Percentiles rank a stretch among this genome's conserved stretches.
Conservation (phyloP, 2,113 vertebrate genomes). For the Stigmatopora argus region DNA sequence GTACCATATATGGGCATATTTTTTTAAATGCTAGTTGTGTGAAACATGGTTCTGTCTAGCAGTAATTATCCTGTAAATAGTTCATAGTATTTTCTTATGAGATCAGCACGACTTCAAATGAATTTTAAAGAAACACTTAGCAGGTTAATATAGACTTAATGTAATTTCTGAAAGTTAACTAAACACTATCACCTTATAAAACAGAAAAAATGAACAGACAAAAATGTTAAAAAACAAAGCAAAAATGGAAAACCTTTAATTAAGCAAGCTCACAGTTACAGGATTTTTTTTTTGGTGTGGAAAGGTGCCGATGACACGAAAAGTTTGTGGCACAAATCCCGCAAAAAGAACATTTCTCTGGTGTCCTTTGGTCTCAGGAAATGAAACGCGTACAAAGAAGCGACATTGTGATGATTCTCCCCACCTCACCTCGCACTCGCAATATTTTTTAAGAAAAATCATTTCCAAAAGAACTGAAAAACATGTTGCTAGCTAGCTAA, state of each 20-base stretch:
- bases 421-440: constrained; percentile 8
- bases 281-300: constrained; percentile 35
- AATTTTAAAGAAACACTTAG: too few relatives aligned
- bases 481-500: constrained; percentile 29
- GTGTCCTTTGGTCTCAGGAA: constrained; percentile 59
- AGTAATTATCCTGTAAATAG: too few relatives aligned
- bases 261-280: constrained; percentile 62
- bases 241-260: constrained; percentile 61
- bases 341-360: constrained; percentile 32
- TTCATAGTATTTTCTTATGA: too few relatives aligned
- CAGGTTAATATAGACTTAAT: too few relatives aligned
- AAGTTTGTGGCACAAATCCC: constrained; percentile 6
- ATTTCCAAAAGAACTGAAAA: constrained; percentile 41
- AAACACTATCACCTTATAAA: too few relatives aligned
- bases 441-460: constrained; percentile 17
- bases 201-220: constrained; percentile 4
- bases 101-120: too few relatives aligned
- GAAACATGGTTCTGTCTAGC: too few relatives aligned
- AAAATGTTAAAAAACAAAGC: constrained; percentile 46
- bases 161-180: too few relatives aligned
- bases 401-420: constrained; percentile 23
- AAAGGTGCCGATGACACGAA: constrained; percentile 31
- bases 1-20: too few relatives aligned
- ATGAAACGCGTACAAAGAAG: constrained; percentile 43
- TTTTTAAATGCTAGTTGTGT: too few relatives aligned